Percentiles rank a stretch among this genome's conserved stretches.
Evolutionary conservation across 1,140 invertebrate genomes (phyloP).

Genomic region (Leptinotarsa texana): DNA sequence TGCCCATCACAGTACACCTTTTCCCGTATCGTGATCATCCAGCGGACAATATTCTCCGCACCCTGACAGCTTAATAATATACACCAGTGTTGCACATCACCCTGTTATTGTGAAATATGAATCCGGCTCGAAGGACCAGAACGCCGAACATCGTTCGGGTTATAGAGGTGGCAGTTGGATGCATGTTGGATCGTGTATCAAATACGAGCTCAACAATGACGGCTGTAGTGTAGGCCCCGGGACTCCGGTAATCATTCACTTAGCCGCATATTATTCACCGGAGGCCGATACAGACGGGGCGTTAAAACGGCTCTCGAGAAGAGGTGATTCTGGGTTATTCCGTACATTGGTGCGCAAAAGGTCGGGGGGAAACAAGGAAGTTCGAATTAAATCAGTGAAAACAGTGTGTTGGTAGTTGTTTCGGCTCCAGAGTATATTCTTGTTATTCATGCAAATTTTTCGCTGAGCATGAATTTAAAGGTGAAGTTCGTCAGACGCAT

Average conservation of each 20-base stretch:
- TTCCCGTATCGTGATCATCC: neutral
- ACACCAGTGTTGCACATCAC: neutral
- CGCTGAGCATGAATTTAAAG: too few relatives aligned
- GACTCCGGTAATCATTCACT: slow-evolving; percentile 12
- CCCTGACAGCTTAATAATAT: neutral
- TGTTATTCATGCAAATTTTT: too few relatives aligned
- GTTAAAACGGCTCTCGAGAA: slow-evolving; percentile 3
- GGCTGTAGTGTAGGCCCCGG: slow-evolving; percentile 3
- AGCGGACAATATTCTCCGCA: neutral
- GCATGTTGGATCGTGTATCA: slow-evolving; percentile 12
- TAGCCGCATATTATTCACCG: slow-evolving; percentile 17
- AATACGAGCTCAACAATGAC: neutral
- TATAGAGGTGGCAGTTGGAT: neutral
- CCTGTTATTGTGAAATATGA: slow-evolving; percentile 13
- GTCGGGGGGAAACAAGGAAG: too few relatives aligned
- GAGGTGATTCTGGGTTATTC: neutral
- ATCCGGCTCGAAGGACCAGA: slow-evolving; percentile 2
- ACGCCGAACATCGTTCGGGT: neutral
- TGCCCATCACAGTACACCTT: neutral
- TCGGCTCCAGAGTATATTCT: too few relatives aligned
- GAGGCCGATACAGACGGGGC: slow-evolving; percentile 12
- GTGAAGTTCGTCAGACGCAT: too few relatives aligned
- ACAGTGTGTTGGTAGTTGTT: too few relatives aligned
- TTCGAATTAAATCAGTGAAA: too few relatives aligned
- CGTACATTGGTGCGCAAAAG: neutral